Conservation (phyloP, 2,797 vertebrate genomes). For the Hydrolagus colliei region DNA sequence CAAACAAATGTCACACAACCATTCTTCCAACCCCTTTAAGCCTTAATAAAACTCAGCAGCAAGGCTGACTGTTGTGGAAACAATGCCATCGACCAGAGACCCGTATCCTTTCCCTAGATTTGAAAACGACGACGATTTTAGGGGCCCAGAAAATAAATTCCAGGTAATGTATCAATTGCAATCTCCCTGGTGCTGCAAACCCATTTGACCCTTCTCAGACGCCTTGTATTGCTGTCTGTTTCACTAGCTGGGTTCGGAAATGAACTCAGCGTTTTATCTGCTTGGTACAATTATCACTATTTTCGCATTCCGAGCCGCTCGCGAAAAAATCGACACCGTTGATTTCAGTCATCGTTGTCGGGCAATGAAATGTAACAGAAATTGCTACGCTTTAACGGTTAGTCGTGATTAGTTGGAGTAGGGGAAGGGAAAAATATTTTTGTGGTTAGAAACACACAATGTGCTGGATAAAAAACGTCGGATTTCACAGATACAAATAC, state of each 20-base stretch:
- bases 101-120: conserved; percentile 49
- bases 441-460: too few relatives aligned
- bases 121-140: conserved; percentile 52
- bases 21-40: background rate
- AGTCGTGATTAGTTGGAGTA: too few relatives aligned
- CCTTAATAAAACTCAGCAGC: background rate
- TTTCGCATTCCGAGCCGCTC: too few relatives aligned
- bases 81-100: conserved; percentile 54
- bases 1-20: background rate
- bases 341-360: too few relatives aligned
- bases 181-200: background rate
- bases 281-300: too few relatives aligned
- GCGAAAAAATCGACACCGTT: too few relatives aligned
- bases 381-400: too few relatives aligned
- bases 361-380: too few relatives aligned
- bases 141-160: conserved; percentile 41
- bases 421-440: too few relatives aligned
- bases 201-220: background rate
- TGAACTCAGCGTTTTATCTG: background rate
- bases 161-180: conserved; percentile 47
- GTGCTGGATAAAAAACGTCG: too few relatives aligned
- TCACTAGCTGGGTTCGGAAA: background rate
- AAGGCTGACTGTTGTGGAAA: background rate
- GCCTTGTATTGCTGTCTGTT: background rate
- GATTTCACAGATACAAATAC: too few relatives aligned